phyloP scores from a whole-genome alignment of 2,888 invertebrate species.

The Lacanobia oleracea region DNA sequence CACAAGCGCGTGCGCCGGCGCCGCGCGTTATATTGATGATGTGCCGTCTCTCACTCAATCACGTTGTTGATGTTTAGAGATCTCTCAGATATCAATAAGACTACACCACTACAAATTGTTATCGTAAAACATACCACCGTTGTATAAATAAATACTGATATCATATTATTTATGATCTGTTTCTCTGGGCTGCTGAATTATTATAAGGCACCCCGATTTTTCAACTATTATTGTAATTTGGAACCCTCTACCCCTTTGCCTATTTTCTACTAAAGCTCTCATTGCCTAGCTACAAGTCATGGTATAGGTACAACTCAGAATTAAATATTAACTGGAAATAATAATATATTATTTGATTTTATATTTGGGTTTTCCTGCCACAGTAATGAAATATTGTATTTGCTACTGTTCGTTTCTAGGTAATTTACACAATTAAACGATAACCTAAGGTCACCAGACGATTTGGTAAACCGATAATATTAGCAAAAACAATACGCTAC shows the following conservation, averaged over 20 bases:
- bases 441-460: slow-evolving; percentile 25
- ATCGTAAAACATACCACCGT: slow-evolving; percentile 45
- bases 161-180: background rate
- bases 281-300: background rate
- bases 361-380: background rate
- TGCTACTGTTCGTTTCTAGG: background rate
- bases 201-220: background rate
- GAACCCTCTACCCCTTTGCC: no score
- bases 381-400: background rate
- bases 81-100: slow-evolving; percentile 52
- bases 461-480: slow-evolving; percentile 13
- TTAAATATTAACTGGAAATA: background rate
- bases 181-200: background rate
- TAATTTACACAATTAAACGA: slow-evolving; percentile 9
- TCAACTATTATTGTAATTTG: background rate
- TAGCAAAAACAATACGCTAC: background rate
- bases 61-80: slow-evolving; percentile 62
- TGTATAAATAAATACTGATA: slow-evolving; percentile 21
- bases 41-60: slow-evolving; percentile 38
- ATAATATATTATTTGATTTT: background rate
- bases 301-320: background rate
- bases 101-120: slow-evolving; percentile 46
- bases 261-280: background rate
- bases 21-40: slow-evolving; percentile 57
- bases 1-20: slow-evolving; percentile 59